Percentiles rank a stretch among this genome's conserved stretches.
Conservation (phyloP, 2,888 invertebrate genomes). For the Cryptocephalus primarius region DNA sequence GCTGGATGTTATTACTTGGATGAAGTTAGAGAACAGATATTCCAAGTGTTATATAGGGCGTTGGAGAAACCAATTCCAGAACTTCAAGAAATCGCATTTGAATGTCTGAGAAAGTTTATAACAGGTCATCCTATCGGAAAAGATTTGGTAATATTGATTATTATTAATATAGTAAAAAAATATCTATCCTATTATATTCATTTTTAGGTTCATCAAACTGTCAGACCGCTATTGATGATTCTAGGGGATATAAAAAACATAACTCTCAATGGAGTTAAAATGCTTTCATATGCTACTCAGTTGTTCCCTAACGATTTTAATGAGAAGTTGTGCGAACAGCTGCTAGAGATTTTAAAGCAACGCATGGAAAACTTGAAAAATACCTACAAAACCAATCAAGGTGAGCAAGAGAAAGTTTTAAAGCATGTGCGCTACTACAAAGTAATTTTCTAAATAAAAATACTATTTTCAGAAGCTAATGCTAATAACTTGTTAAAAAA, state of each 20-base stretch:
- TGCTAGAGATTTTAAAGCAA: constrained; percentile 77
- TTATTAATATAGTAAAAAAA: neutral
- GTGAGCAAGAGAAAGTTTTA: constrained; percentile 25
- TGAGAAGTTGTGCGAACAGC: constrained; percentile 87
- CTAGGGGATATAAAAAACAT: constrained; percentile 80
- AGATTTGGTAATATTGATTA: constrained; percentile 51
- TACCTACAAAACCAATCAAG: constrained; percentile 46
- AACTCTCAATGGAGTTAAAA: constrained; percentile 78
- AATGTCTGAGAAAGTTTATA: constrained; percentile 88
- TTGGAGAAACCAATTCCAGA: constrained; percentile 79
- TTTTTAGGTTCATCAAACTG: constrained; percentile 56
- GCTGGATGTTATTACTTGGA: constrained; percentile 77
- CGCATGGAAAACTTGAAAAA: constrained; percentile 68
- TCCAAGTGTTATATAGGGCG: constrained; percentile 58
- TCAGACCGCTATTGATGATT: constrained; percentile 76
- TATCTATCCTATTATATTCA: neutral
- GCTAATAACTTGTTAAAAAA: constrained; percentile 50
- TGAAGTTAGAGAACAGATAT: constrained; percentile 42
- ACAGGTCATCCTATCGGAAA: constrained; percentile 79
- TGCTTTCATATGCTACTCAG: constrained; percentile 84
- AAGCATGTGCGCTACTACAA: too few relatives aligned
- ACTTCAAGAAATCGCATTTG: constrained; percentile 85
- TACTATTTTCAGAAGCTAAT: constrained; percentile 1
- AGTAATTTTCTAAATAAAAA: too few relatives aligned
- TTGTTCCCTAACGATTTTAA: constrained; percentile 91